phyloP scores from a whole-genome alignment of 1,140 invertebrate genomes.

The Proales similis region DNA sequence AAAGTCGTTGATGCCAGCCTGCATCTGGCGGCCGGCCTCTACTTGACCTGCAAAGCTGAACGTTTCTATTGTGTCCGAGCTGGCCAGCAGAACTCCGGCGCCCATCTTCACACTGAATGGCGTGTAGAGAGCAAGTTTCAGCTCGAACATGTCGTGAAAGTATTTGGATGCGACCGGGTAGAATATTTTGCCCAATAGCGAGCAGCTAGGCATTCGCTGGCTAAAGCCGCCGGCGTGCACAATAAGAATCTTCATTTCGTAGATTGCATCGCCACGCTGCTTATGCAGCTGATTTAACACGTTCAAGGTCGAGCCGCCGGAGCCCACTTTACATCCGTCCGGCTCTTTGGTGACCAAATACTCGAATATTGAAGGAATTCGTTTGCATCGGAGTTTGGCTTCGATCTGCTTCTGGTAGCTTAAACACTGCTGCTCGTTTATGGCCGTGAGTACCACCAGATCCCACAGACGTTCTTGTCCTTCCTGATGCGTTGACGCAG shows the following conservation, averaged over 20 bases:
- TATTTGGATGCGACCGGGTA: slow-evolving; percentile 45
- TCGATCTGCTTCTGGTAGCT: slow-evolving; percentile 49
- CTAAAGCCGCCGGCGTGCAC: slow-evolving; percentile 56
- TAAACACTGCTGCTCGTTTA: slow-evolving; percentile 47
- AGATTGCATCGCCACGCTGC: slow-evolving; percentile 36
- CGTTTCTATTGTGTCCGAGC: slow-evolving; percentile 54
- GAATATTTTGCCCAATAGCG: slow-evolving; percentile 54
- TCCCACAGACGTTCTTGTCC: no score
- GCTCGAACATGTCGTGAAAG: slow-evolving; percentile 45
- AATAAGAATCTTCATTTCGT: slow-evolving; percentile 45
- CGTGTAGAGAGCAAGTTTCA: slow-evolving; percentile 53
- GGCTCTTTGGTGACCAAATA: slow-evolving; percentile 19
- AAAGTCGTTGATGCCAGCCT: slow-evolving; percentile 43
- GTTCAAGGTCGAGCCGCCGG: slow-evolving; percentile 52
- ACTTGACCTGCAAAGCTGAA: slow-evolving; percentile 44
- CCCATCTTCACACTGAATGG: slow-evolving; percentile 52
- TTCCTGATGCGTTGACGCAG: no score
- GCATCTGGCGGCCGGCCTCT: not conserved
- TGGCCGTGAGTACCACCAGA: slow-evolving; percentile 51
- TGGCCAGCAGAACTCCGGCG: slow-evolving; percentile 54
- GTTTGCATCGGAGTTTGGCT: slow-evolving; percentile 42
- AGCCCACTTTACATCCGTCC: slow-evolving; percentile 6
- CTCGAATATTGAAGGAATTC: slow-evolving; percentile 43
- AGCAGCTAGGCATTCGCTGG: slow-evolving; percentile 53
- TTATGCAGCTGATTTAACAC: slow-evolving; percentile 43